Evolutionary conservation across 2,113 vertebrate species (phyloP), one percentile per base, ranked within the genome.

Genomic region (Calyptommatus sinebrachiatus): DNA sequence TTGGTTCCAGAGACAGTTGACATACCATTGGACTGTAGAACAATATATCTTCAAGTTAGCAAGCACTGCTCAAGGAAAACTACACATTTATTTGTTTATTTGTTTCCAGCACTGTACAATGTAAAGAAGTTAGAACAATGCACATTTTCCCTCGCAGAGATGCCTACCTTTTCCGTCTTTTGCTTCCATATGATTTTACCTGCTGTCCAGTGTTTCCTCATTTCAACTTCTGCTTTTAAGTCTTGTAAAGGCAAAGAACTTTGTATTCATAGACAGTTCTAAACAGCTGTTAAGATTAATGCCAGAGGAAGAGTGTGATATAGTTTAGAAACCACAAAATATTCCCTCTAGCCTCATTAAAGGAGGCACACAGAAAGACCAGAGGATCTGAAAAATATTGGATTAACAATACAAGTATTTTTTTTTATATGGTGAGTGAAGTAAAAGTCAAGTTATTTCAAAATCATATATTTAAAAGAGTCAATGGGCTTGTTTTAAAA

Each of bases 1-100:
- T 85, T 86, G 53, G 77, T 86, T 91, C 91, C 85, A 83, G 85
- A 89, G 86, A 85, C 75, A 73, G 72, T 90, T 87, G 88, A 86
- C 88, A 88, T 88, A 87, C 87, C 45, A 80, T 81, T 84, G 85
- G 75, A 88, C 53, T 84, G 63, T 73, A 83, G 65, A 67, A 90
- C 85, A 86, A 87, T 90, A 80, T 76, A 84, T 91, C 81, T 90
- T 88, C 78, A 73, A 24, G 80, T 86, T 85, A 77, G 4, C 45
- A 74, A 81, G 28, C 83, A 50, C 84, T 24, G 28, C 45, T 75
- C 24, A 80, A 57, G 69, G 83, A 69, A 75, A 29, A 77, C 9
- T 53, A 16, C 76, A 50, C 65, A 75, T 71, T 41, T 41, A 41
- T 41, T n/a, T n/a, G 76, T 46, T 45, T 79, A 69, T 8, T 29